Conservation (phyloP, 2,888 invertebrate species). For the Xestia ashworthii region DNA sequence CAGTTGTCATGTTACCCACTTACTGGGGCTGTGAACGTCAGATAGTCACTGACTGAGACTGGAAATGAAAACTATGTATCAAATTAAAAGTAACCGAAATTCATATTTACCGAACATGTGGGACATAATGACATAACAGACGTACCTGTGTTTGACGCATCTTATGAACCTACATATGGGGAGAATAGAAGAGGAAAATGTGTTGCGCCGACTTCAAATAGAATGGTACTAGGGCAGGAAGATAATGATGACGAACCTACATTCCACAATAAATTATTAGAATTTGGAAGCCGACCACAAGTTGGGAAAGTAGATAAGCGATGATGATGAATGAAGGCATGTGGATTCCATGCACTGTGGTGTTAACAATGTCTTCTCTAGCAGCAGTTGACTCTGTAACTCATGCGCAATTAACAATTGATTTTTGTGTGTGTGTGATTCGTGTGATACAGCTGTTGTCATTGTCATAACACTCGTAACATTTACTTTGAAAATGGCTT, state of each 20-base stretch:
- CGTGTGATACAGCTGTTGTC: constrained; percentile 45
- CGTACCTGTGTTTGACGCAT: too few species aligned
- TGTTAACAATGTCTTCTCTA: neutral
- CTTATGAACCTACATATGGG: too few species aligned
- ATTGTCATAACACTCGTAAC: constrained; percentile 56
- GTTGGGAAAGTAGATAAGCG: neutral
- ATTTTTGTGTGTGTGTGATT: too few species aligned
- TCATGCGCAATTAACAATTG: constrained; percentile 49
- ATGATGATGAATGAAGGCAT: neutral
- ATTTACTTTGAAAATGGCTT: constrained; percentile 54
- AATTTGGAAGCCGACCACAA: neutral
- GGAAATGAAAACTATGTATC: neutral
- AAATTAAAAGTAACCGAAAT: too few species aligned
- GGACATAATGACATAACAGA: too few species aligned
- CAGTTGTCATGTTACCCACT: neutral
- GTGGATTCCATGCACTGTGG: neutral
- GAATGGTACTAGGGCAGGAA: too few species aligned
- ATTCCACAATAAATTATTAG: too few species aligned
- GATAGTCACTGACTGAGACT: neutral
- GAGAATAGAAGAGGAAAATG: too few species aligned
- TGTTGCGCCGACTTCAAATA: too few species aligned
- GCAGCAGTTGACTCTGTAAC: neutral
- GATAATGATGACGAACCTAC: too few species aligned
- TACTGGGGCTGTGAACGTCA: neutral
- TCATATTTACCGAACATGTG: too few species aligned